Evolutionary conservation across 2,797 vertebrate genomes (phyloP), one percentile per base, ranked within the genome.

Genomic region (Champsocephalus gunnari): DNA sequence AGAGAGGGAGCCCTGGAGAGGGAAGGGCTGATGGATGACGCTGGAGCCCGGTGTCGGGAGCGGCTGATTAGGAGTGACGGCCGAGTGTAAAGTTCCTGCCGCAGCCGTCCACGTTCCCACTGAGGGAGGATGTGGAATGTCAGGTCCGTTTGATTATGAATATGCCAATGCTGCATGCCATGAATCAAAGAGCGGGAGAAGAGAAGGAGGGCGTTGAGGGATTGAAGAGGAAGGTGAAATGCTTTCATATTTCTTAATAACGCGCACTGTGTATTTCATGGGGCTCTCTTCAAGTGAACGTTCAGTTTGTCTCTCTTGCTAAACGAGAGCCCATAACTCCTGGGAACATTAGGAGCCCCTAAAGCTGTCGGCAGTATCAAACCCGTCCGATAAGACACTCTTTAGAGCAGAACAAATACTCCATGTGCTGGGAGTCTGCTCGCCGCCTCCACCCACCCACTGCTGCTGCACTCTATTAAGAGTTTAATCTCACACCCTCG

Each of bases 61-160:
- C 89, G 80, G 89, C 89, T 96, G 95, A 96, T 96, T 94, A 96
- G 94, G 93, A 93, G 84, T 93, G 94, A 96, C 92, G 94, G 94
- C 93, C 69, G 86, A 91, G 95, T 93, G 92, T 94, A 90, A 84
- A 94, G 96, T 96, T 96, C 96, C 94, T 79, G 87, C 93, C 89
- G 84, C 84, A 93, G 94, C 83, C 89, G 90, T 94, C 93, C 93
- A 92, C 89, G 81, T 89, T 86, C 82, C 83, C 88, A 88, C 89
- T 90, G 88, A 84, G 87, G 88, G 92, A 94, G 93, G 92, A 94
- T 92, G 92, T 92, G 89, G 88, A 83, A 87, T 93, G 92, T 93
- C 92, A 89, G 88, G 80, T 90, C 89, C 87, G 86, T 92, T 93
- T 92, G 88, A 93, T 94, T 93, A 91, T 90, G 90, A 92, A 92